Evolutionary conservation across 2,797 vertebrate genomes (phyloP), one percentile per base, ranked within the genome.

Genomic region (Pangasius djambal): DNA sequence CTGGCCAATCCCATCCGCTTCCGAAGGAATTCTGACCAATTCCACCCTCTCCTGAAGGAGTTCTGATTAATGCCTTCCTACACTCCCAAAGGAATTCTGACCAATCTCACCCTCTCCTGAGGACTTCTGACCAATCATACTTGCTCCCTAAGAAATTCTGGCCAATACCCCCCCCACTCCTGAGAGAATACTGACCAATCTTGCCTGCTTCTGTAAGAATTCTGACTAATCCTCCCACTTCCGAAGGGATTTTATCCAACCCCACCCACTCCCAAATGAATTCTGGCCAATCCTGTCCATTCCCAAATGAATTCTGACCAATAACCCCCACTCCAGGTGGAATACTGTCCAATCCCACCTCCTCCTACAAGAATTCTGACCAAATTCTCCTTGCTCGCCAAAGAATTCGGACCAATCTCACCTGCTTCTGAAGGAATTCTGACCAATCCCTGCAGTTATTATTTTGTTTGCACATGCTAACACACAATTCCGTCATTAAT

Each of bases 401-500:
- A 79, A 79, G 6, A 20, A 22, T 79, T 57, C 20, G 20, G 22
- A 25, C 10, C 61, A 4, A 48, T 63, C 59, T 3, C 81, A 83
- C 57, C 37, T 63, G 13, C 57, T 40, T 4, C 57, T 31, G 63
- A 1, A 69, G 13, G 40, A 82, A 82, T 40, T 61, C 79, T 25
- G 55, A 2, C 0, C 18, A 3, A 8, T 57, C 40, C 31, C 10
- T 40, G 79, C 18, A 25, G 18, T 28, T 40, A 40, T 40, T 37
- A 82, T 82, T 61, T 61, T 22, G 57, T 61, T 82, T 40, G 10
- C 34, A 40, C 4, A 40, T 6, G 10, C 37, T 34, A 28, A 44
- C 55, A 65, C 20, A 83, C 55, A 69, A 59, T 75, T 48, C 25
- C 20, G 55, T 8, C 40, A 40, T 37, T 61, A 65, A 88, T 89